Evolutionary conservation across 2,113 vertebrate genomes (phyloP), one percentile per base, ranked within the genome.

Genomic region (Porphyrio hochstetteri): DNA sequence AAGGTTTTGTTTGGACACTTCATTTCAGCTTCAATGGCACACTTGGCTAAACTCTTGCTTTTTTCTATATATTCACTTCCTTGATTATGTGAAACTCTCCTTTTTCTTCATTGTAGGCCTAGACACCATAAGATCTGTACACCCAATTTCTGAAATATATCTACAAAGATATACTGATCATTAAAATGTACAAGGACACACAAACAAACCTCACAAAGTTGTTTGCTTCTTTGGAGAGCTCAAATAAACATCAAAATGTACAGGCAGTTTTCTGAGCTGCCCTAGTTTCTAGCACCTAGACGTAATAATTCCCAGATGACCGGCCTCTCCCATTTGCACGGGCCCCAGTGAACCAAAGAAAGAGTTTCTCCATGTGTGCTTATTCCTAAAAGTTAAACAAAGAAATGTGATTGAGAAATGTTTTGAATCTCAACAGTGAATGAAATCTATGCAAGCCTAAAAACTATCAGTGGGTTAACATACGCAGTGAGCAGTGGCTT

Each of bases 171-270:
- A 65, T 33, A 69, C 14, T 71, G 16, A 20, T 84, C n/a, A 57
- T 72, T 77, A 59, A 75, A 72, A 77, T 23, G 18, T 17, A 59
- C 42, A 71, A 40, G 14, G 35, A 42, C 13, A 40, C 23, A 57
- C 0, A 0, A 85, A 57, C 0, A 0, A 85, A 36, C 8, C 11
- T 81, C 29, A 67, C 11, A 40, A 68, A 81, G 4, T 61, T 71
- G 13, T 40, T 52, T 61, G 40, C 35, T 80, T 67, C 44, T 60
- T 38, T 61, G 18, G 18, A 64, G 10, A 46, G 14, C 16, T 61
- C 13, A 20, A 21, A 81, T 40, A 72, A 64, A 50, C 6, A 23
- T 76, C 46, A 63, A 27, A 80, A 80, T 81, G 56, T 36, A 46
- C 3, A 8, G 48, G 48, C 53, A 13, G 31, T 67, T 85, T 48